Evolutionary conservation across 1,140 invertebrate species (phyloP).

Genomic region (Artemia franciscana): DNA sequence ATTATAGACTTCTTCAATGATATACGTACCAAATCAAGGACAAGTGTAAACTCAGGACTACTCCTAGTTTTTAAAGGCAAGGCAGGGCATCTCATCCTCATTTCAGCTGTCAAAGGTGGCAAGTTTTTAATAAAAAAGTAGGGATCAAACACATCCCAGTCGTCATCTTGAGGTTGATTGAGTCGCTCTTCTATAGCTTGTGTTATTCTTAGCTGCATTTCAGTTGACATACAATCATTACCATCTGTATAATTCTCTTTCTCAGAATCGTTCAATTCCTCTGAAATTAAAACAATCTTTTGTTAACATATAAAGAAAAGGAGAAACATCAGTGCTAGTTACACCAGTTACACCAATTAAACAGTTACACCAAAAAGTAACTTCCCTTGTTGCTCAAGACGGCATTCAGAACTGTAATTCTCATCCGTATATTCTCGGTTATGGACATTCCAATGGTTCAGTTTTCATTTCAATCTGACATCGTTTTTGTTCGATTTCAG

Average conservation of each 20-base stretch:
- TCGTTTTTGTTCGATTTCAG: too few species aligned
- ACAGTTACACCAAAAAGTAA: too few species aligned
- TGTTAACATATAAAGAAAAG: too few species aligned
- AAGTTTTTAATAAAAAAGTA: conserved; percentile 78
- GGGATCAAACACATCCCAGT: conserved; percentile 61
- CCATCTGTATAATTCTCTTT: background rate
- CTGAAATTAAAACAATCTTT: too few species aligned
- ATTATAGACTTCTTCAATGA: conserved; percentile 2
- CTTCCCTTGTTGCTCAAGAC: too few species aligned
- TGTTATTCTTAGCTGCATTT: background rate
- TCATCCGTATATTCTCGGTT: too few species aligned
- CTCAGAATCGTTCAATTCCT: background rate
- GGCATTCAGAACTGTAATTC: too few species aligned
- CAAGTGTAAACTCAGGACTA: conserved; percentile 78
- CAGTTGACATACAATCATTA: background rate
- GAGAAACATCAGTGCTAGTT: too few species aligned
- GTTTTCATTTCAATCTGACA: too few species aligned
- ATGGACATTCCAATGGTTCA: too few species aligned
- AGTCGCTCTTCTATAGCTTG: background rate
- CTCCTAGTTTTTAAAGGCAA: conserved; percentile 76
- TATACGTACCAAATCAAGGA: conserved; percentile 47
- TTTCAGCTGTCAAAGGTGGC: conserved; percentile 63
- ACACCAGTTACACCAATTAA: too few species aligned
- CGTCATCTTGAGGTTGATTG: conserved; percentile 14
- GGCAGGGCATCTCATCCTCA: conserved; percentile 62